Evolutionary conservation across 2,797 vertebrate genomes (phyloP).

Genomic region (Myotis pilosus): DNA sequence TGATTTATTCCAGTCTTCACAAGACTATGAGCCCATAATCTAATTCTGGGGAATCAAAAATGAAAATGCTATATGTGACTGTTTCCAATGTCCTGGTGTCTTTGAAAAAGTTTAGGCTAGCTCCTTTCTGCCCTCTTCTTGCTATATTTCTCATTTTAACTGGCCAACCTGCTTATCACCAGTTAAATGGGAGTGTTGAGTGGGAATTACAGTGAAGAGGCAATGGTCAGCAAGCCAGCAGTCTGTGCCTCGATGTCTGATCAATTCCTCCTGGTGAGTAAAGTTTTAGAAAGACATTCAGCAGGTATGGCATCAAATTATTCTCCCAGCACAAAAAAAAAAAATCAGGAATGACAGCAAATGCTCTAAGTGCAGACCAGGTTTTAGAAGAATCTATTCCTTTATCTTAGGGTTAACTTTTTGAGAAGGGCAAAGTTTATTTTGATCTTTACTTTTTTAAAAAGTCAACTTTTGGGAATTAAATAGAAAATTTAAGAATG

Average conservation of each 20-base stretch:
- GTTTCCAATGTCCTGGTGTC: neutral
- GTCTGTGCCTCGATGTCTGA: conserved; percentile 27
- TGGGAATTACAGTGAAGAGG: conserved; percentile 26
- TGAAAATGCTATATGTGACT: neutral
- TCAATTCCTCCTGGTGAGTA: neutral
- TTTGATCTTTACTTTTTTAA: conserved; percentile 45
- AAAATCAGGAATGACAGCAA: neutral
- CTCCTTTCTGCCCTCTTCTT: neutral
- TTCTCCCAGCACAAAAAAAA: neutral
- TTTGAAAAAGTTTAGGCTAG: neutral
- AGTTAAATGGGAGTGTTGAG: neutral
- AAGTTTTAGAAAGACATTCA: neutral
- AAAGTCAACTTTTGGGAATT: conserved; percentile 23
- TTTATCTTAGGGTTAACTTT: conserved; percentile 2
- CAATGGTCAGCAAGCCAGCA: neutral
- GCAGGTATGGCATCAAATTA: neutral
- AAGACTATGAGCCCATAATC: neutral
- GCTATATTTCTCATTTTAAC: neutral
- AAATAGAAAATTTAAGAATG: neutral
- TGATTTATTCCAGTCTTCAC: neutral
- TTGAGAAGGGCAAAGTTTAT: neutral
- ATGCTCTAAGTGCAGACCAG: neutral
- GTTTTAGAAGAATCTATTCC: neutral
- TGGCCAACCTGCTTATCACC: conserved; percentile 1
- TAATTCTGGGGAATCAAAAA: neutral